phyloP scores from a whole-genome alignment of 2,797 vertebrate genomes.

The Clarias laeviceps region DNA sequence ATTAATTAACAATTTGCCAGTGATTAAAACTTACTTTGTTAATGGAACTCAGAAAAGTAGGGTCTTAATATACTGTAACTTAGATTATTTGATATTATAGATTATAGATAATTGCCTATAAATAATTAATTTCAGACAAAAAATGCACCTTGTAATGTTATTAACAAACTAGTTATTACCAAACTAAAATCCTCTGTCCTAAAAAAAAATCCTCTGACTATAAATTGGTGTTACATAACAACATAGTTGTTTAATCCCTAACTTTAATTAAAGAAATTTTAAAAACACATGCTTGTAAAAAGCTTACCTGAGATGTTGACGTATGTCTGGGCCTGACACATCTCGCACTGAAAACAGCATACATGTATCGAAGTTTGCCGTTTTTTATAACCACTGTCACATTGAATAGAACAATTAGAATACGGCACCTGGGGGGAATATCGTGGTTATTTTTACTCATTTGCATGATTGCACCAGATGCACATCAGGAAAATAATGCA shows the following conservation, averaged over 20 bases:
- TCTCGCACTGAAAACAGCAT: constrained; percentile 79
- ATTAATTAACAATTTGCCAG: background rate
- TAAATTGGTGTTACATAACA: background rate
- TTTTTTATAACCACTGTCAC: constrained; percentile 65
- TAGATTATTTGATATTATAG: background rate
- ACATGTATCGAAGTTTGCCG: constrained; percentile 60
- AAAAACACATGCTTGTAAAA: background rate
- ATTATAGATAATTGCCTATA: background rate
- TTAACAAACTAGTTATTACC: background rate
- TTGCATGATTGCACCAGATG: background rate
- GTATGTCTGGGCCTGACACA: constrained; percentile 70
- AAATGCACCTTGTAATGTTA: background rate
- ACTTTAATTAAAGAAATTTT: too few species aligned
- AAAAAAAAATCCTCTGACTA: background rate
- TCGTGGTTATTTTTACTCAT: background rate
- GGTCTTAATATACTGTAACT: background rate
- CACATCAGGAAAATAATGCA: background rate
- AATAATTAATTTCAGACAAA: background rate
- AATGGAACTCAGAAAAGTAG: background rate
- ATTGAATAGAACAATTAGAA: constrained; percentile 72
- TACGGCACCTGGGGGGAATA: constrained; percentile 64
- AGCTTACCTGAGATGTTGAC: constrained; percentile 69
- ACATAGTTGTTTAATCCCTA: background rate
- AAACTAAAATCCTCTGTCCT: background rate
- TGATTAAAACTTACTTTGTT: background rate